phyloP scores from a whole-genome alignment of 2,888 invertebrate genomes.

The Oligia strigilis region DNA sequence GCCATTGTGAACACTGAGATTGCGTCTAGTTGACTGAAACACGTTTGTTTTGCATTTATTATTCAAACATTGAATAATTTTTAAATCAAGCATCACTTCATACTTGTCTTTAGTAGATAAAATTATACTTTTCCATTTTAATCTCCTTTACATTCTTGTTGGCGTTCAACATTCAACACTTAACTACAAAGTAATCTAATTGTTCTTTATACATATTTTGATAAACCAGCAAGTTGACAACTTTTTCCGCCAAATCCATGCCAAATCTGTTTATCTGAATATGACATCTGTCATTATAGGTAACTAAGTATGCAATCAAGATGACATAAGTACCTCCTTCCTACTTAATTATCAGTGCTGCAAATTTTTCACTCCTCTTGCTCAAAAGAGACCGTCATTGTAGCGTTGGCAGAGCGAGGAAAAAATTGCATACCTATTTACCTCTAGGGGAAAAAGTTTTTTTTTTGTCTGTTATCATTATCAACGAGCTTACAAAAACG shows the following conservation, averaged over 20 bases:
- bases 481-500: too few relatives aligned
- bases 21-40: slow-evolving; percentile 43
- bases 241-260: slow-evolving; percentile 2
- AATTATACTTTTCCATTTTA: background rate
- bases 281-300: background rate
- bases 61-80: slow-evolving; percentile 24
- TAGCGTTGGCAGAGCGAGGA: too few relatives aligned
- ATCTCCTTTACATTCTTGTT: slow-evolving; percentile 4
- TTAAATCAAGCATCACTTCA: slow-evolving; percentile 18
- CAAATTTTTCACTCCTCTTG: background rate
- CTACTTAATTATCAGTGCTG: background rate
- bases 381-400: too few relatives aligned
- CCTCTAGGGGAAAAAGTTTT: too few relatives aligned
- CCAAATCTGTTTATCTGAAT: background rate
- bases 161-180: background rate
- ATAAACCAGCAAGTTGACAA: background rate
- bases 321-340: too few relatives aligned
- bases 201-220: background rate
- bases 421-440: too few relatives aligned
- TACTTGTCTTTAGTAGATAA: background rate
- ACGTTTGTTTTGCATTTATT: slow-evolving; percentile 37
- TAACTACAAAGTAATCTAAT: background rate
- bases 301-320: background rate
- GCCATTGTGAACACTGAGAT: slow-evolving; percentile 44
- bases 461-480: too few relatives aligned